Base-by-base conservation (phyloP, 1,140 invertebrate species). In the Phymorhynchus buccinoides region DNA sequence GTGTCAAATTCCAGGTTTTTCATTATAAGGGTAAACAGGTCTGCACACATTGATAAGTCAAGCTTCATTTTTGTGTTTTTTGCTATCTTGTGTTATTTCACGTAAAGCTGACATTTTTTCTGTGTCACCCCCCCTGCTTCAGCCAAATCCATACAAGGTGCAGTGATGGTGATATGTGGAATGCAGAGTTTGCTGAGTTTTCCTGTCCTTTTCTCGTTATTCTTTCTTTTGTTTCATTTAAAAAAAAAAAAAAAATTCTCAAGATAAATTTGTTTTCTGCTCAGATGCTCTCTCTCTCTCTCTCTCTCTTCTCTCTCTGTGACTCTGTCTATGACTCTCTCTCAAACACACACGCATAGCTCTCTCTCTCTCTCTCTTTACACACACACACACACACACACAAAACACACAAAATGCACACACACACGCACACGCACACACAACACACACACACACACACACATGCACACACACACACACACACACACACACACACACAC, bases 401-500 rank as follows among this genome's bases (percentile, higher is more conserved):
- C 48, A 52, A 9, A n/a, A 18, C 62, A 66, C n/a, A 66, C 62
- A 66, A 66, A 16, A 66, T 30, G n/a, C 62, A 66, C n/a, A 66
- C 27, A 27, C n/a, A 66, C 4, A 6, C 62, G 2, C 62, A 66
- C 62, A 66, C n/a, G 4, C 27, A 22, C 27, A 66, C 62, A 66
- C 27, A 66, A 66, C 62, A 66, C 62, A 66, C 62, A 66, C 62
- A 66, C 4, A 6, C 62, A 66, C 62, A 66, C 62, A 4, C n/a
- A 18, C 48, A 52, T 18, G 44, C 62, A 66, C n/a, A 66, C 62
- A 66, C n/a, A 66, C 62, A 66, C 62, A 66, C 62, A 66, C 62
- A 66, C n/a, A 30, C 62, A 66, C 62, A 66, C n/a, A 30, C 62
- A n/a, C 62, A 66, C 62, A 66, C 62, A 66, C 62, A 66, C 62